Percentiles rank a stretch among this genome's conserved stretches.
Evolutionary conservation across 1,140 invertebrate species (phyloP).

Genomic region (Pectinophora gossypiella): DNA sequence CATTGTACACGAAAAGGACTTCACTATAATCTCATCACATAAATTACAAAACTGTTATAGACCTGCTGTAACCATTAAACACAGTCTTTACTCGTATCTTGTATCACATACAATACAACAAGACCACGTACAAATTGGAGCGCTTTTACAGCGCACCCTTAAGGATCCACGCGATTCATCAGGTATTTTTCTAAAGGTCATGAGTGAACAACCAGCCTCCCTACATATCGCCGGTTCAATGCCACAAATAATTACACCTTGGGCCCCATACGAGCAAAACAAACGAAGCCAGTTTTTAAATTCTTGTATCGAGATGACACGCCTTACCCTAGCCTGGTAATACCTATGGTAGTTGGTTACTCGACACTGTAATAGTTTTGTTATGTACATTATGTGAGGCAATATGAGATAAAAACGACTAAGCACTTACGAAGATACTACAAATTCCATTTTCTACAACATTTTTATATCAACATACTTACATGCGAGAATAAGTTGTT

Average conservation of each 20-base stretch:
- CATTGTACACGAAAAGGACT: too few species aligned
- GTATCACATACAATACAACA: too few species aligned
- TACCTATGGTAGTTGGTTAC: too few species aligned
- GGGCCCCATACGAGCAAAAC: neutral
- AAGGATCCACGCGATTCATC: constrained; percentile 32
- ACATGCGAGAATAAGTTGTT: too few species aligned
- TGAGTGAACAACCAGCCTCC: constrained; percentile 55
- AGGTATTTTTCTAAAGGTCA: constrained; percentile 53
- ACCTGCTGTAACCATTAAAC: too few species aligned
- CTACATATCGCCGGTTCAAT: constrained; percentile 40
- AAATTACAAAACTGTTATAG: too few species aligned
- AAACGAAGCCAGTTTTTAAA: constrained; percentile 17
- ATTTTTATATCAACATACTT: neutral
- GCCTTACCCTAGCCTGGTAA: constrained; percentile 16
- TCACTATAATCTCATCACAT: too few species aligned
- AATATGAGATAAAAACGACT: neutral
- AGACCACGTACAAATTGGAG: constrained; percentile 4
- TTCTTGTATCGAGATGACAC: constrained; percentile 26
- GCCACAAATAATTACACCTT: constrained; percentile 55
- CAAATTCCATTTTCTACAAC: neutral
- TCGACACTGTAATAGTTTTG: constrained; percentile 1
- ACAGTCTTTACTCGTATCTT: too few species aligned
- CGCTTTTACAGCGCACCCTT: neutral
- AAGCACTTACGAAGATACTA: neutral
- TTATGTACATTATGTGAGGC: neutral